These are phyloP conservation scores for Lasioglossum baleicum DNA, from an alignment of 1,140 invertebrate genomes.

Conservation along the genomic window DNA sequence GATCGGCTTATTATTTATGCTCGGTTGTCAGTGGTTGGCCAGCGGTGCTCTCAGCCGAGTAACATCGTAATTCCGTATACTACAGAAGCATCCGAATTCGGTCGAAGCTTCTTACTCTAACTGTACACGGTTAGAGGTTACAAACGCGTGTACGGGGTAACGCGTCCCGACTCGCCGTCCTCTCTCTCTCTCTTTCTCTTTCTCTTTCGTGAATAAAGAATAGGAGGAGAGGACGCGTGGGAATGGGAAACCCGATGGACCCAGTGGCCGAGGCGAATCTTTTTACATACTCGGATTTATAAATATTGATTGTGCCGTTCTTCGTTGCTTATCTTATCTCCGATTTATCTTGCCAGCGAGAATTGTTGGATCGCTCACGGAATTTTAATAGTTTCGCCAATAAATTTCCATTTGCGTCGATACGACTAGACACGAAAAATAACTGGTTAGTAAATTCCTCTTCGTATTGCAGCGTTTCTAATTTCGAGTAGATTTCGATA, in stretches of 20 bases:
- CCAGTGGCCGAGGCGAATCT: neutral
- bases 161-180: neutral
- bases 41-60: neutral
- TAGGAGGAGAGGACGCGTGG: neutral
- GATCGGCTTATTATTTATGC: slow-evolving; percentile 48
- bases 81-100: neutral
- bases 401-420: too few relatives aligned
- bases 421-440: too few relatives aligned
- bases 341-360: too few relatives aligned
- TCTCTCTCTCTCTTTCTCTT: neutral
- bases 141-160: slow-evolving; percentile 3
- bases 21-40: slow-evolving; percentile 27
- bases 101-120: neutral
- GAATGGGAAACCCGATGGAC: neutral
- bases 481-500: too few relatives aligned
- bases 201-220: neutral
- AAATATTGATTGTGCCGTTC: neutral
- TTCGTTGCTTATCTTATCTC: too few relatives aligned
- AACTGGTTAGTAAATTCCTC: too few relatives aligned
- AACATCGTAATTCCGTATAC: too few relatives aligned
- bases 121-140: slow-evolving; percentile 6
- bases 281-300: neutral
- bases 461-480: too few relatives aligned
- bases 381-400: too few relatives aligned
- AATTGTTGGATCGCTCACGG: too few relatives aligned